A percentile compares a stretch with the other conserved stretches of the same genome.
Conservation (phyloP, 1,140 invertebrate species). For the Hormaphis cornu region DNA sequence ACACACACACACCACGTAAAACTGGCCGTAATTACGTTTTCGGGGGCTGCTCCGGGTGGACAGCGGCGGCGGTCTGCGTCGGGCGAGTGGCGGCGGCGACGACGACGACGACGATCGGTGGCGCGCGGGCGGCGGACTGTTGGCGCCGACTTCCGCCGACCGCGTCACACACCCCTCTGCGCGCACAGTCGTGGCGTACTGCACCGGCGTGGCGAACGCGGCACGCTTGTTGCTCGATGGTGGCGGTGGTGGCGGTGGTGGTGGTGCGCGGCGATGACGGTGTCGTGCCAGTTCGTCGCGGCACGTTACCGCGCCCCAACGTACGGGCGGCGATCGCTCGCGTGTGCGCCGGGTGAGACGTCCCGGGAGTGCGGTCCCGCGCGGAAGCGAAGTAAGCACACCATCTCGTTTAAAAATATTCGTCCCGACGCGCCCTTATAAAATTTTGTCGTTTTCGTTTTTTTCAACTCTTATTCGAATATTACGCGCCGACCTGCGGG, state of each 20-base stretch:
- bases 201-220: neutral
- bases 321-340: neutral
- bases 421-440: no score
- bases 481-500: no score
- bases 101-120: neutral
- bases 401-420: no score
- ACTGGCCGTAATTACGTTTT: no score
- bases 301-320: conserved; percentile 11
- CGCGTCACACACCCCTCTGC: no score
- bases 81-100: neutral
- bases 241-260: neutral
- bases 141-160: conserved; percentile 16
- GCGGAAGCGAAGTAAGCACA: no score
- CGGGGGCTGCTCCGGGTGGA: neutral
- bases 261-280: neutral
- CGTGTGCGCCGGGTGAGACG: neutral
- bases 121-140: neutral
- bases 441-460: no score
- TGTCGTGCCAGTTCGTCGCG: conserved; percentile 7
- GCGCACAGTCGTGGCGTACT: neutral
- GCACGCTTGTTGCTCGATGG: conserved; percentile 20
- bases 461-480: no score
- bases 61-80: neutral
- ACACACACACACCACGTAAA: no score
- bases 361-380: neutral